phyloP scores from a whole-genome alignment of 2,888 invertebrate species.

The Leuctra nigra region DNA sequence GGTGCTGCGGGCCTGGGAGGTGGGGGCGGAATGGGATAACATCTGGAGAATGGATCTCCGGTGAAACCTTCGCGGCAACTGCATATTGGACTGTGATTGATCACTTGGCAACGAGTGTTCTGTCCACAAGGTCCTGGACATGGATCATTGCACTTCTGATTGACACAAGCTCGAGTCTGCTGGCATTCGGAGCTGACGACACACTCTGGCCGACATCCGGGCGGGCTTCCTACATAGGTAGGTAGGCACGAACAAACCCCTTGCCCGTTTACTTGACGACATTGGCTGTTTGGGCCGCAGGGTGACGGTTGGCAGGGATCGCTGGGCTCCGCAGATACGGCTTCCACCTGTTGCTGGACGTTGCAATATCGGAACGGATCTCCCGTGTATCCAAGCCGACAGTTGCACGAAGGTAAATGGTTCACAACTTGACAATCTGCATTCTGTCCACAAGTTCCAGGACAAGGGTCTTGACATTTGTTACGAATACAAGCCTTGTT shows the following conservation, averaged over 20 bases:
- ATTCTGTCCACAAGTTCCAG: conserved; percentile 44
- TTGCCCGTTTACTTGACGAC: conserved; percentile 62
- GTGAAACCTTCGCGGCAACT: conserved; percentile 60
- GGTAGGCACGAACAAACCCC: conserved; percentile 66
- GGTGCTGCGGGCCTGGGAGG: conserved; percentile 36
- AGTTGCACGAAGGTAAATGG: conserved; percentile 40
- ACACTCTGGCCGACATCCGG: conserved; percentile 70
- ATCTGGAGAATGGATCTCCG: conserved; percentile 75
- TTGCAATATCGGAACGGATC: conserved; percentile 37
- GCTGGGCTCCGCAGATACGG: conserved; percentile 10
- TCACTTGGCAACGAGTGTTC: conserved; percentile 63
- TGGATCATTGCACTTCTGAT: conserved; percentile 58
- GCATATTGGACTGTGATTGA: conserved; percentile 66
- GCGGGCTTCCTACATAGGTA: conserved; percentile 69
- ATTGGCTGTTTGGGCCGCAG: conserved; percentile 69
- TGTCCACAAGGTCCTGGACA: conserved; percentile 63
- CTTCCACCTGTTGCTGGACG: conserved; percentile 31
- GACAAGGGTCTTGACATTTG: conserved; percentile 59
- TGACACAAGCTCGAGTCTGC: conserved; percentile 61
- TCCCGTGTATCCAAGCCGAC: conserved; percentile 38
- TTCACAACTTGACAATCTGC: conserved; percentile 37
- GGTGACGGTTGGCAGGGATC: conserved; percentile 59
- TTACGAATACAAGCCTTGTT: conserved; percentile 49
- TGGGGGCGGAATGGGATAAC: conserved; percentile 41
- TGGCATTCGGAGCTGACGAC: conserved; percentile 61